phyloP scores from a whole-genome alignment of 2,113 vertebrate genomes.

The Bostrychus sinensis region DNA sequence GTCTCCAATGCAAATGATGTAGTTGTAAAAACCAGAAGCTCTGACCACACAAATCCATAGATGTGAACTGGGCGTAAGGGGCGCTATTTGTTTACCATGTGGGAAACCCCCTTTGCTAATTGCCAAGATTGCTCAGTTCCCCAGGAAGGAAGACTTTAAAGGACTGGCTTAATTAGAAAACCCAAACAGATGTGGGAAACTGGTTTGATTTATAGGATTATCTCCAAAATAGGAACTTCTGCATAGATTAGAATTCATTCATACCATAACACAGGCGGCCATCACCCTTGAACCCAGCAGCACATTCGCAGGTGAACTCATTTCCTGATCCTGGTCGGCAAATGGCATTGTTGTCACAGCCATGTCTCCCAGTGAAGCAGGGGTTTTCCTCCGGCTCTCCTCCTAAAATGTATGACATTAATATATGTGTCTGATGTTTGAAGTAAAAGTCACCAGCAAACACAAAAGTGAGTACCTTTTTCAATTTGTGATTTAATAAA shows the following conservation, averaged over 20 bases:
- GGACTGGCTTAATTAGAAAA: constrained; percentile 32
- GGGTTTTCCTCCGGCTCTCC: constrained; percentile 86
- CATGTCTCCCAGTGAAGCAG: constrained; percentile 90
- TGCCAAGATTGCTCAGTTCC: constrained; percentile 44
- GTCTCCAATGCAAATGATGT: constrained; percentile 11
- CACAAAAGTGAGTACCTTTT: no score
- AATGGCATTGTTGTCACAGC: constrained; percentile 89
- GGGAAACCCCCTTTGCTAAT: constrained; percentile 50
- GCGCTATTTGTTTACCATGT: constrained; percentile 39
- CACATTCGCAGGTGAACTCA: constrained; percentile 87
- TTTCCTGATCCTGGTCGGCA: constrained; percentile 84
- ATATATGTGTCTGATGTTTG: no score
- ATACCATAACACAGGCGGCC: constrained; percentile 87
- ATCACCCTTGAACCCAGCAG: constrained; percentile 88
- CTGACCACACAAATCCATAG: constrained; percentile 6
- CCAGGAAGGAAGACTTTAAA: constrained; percentile 56
- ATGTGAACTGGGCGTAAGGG: constrained; percentile 18
- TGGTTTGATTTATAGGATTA: neutral
- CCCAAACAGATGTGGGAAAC: constrained; percentile 22
- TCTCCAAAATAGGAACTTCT: no score
- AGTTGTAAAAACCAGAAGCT: constrained; percentile 1
- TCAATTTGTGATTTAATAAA: no score
- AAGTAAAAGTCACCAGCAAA: no score
- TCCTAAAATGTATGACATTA: constrained; percentile 69
- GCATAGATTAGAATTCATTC: neutral